Conservation (phyloP, 1,140 invertebrate species). For the Physella acuta region DNA sequence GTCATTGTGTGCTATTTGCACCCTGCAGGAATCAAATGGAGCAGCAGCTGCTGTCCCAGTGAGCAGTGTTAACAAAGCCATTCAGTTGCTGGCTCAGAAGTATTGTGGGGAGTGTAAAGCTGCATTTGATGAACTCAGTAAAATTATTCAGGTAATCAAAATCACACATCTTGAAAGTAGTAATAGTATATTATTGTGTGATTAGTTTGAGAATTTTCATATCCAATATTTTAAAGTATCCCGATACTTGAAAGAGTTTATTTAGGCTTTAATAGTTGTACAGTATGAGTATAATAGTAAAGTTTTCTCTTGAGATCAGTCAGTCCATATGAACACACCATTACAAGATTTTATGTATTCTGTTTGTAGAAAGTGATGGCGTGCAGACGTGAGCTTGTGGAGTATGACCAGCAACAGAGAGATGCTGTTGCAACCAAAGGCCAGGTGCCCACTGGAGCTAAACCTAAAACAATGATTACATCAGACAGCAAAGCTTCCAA, state of each 20-base stretch:
- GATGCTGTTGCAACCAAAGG: conserved; percentile 50
- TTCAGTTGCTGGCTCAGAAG: conserved; percentile 76
- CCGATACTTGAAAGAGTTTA: too few species aligned
- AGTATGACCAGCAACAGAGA: conserved; percentile 83
- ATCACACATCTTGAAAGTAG: too few species aligned
- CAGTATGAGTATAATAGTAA: too few species aligned
- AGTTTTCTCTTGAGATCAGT: too few species aligned
- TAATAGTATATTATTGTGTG: too few species aligned
- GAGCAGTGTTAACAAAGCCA: conserved; percentile 63
- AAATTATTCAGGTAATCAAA: conserved; percentile 81
- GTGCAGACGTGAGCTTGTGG: conserved; percentile 85
- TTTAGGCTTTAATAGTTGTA: too few species aligned
- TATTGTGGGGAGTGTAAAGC: conserved; percentile 93
- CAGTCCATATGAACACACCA: too few species aligned
- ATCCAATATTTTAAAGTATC: too few species aligned
- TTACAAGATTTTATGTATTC: too few species aligned
- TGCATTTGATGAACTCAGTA: conserved; percentile 93
- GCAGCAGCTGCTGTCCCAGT: conserved; percentile 37
- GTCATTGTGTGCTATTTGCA: too few species aligned
- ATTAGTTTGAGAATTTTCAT: too few species aligned
- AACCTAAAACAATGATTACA: conserved; percentile 36
- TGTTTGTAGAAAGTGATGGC: conserved; percentile 76
- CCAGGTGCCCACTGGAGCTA: conserved; percentile 27
- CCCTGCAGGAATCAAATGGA: conserved; percentile 18
- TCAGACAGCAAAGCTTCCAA: conserved; percentile 21